Evolutionary conservation across 2,888 invertebrate genomes (phyloP).

Genomic region (Himalopsyche anomala): DNA sequence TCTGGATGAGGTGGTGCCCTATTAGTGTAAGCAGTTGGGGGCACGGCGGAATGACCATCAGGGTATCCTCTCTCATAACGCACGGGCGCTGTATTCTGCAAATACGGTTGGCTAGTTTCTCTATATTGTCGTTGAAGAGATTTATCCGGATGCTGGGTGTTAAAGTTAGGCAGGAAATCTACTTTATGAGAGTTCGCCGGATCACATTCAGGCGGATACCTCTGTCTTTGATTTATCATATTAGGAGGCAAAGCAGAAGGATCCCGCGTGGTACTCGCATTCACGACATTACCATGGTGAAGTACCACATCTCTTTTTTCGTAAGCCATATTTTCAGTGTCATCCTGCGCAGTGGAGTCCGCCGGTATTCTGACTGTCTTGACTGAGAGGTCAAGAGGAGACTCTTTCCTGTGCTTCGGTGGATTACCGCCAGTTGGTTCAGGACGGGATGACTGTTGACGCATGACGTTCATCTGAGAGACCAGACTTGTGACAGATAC

Average conservation of each 20-base stretch:
- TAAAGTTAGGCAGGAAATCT: conserved; percentile 87
- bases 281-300: conserved; percentile 56
- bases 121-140: conserved; percentile 48
- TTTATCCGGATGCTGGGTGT: conserved; percentile 74
- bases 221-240: conserved; percentile 45
- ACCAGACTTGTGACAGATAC: conserved; percentile 75
- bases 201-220: conserved; percentile 53
- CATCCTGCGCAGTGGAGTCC: conserved; percentile 88
- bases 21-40: conserved; percentile 66
- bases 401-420: conserved; percentile 81
- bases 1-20: conserved; percentile 55
- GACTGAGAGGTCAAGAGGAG: conserved; percentile 91
- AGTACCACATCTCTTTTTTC: conserved; percentile 70
- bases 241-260: conserved; percentile 68
- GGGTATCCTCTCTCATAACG: conserved; percentile 67
- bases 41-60: conserved; percentile 71
- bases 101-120: conserved; percentile 56
- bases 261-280: conserved; percentile 69
- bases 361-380: conserved; percentile 93
- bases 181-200: conserved; percentile 81
- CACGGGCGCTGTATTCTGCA: conserved; percentile 66
- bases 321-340: conserved; percentile 74
- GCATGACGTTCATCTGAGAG: conserved; percentile 71
- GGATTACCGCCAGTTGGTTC: conserved; percentile 63
- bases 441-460: conserved; percentile 56